phyloP scores from a whole-genome alignment of 2,888 invertebrate genomes.

The Tipula helvola region DNA sequence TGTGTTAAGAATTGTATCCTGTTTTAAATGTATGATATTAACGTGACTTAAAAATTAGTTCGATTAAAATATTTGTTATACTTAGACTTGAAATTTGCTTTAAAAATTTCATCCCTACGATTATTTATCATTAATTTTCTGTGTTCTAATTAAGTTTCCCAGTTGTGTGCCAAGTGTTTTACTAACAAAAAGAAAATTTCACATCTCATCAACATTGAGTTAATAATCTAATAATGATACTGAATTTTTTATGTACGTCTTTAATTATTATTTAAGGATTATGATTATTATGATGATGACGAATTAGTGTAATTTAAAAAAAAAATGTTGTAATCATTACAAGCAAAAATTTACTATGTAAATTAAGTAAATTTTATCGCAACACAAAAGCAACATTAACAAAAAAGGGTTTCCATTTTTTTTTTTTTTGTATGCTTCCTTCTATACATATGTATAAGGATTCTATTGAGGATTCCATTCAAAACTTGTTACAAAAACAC shows the following conservation, averaged over 20 bases:
- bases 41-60: too few species aligned
- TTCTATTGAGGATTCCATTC: neutral
- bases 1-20: too few species aligned
- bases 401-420: neutral
- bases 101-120: too few species aligned
- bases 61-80: too few species aligned
- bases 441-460: neutral
- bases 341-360: neutral
- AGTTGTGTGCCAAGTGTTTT: neutral
- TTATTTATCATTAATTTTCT: neutral
- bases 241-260: neutral
- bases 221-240: neutral
- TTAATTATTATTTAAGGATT: neutral
- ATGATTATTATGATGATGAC: neutral
- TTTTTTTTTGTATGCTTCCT: neutral
- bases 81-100: too few species aligned
- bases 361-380: neutral
- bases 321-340: neutral
- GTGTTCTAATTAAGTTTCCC: neutral
- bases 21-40: too few species aligned
- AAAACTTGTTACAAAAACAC: neutral
- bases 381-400: neutral
- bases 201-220: neutral
- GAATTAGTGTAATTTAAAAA: neutral
- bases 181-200: neutral